Percentiles rank a stretch among this genome's conserved stretches.
phyloP scores from a whole-genome alignment of 2,888 invertebrate species.

The Chelonus formosanus region DNA sequence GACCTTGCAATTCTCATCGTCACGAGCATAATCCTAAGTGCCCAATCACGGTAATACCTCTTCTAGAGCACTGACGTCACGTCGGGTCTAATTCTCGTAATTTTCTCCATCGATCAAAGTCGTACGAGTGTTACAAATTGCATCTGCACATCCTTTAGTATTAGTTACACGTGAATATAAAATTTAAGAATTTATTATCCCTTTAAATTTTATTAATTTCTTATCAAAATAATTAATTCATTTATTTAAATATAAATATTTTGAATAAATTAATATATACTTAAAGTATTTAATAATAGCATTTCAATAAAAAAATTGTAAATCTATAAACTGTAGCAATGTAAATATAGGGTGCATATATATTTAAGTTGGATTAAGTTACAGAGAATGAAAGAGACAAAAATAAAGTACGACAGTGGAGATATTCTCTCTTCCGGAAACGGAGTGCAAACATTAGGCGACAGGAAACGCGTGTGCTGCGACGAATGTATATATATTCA shows the following conservation, averaged over 20 bases:
- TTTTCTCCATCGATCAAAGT: slow-evolving; percentile 56
- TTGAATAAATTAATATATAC: too few relatives aligned
- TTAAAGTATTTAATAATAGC: too few relatives aligned
- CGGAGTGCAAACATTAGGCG: slow-evolving; percentile 34
- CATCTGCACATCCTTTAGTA: slow-evolving; percentile 19
- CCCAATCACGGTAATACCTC: slow-evolving; percentile 55
- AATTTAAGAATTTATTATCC: too few relatives aligned
- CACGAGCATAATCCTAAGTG: slow-evolving; percentile 48
- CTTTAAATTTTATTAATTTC: too few relatives aligned
- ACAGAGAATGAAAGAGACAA: slow-evolving; percentile 14
- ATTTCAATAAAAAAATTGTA: too few relatives aligned
- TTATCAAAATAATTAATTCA: too few relatives aligned
- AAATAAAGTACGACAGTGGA: not conserved
- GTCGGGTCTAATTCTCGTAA: slow-evolving; percentile 51
- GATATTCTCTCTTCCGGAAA: slow-evolving; percentile 36
- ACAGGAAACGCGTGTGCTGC: slow-evolving; percentile 38
- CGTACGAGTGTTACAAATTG: slow-evolving; percentile 36
- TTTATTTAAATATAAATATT: too few relatives aligned
- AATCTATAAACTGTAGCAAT: not conserved
- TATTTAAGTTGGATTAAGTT: slow-evolving; percentile 10
- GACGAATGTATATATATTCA: not conserved
- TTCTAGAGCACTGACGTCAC: slow-evolving; percentile 46
- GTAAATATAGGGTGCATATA: slow-evolving; percentile 13
- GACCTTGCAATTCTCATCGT: slow-evolving; percentile 41
- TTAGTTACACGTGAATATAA: not conserved